Evolutionary conservation across 2,113 vertebrate genomes (phyloP), one percentile per base, ranked within the genome.

Genomic region (Crotalus tigris): DNA sequence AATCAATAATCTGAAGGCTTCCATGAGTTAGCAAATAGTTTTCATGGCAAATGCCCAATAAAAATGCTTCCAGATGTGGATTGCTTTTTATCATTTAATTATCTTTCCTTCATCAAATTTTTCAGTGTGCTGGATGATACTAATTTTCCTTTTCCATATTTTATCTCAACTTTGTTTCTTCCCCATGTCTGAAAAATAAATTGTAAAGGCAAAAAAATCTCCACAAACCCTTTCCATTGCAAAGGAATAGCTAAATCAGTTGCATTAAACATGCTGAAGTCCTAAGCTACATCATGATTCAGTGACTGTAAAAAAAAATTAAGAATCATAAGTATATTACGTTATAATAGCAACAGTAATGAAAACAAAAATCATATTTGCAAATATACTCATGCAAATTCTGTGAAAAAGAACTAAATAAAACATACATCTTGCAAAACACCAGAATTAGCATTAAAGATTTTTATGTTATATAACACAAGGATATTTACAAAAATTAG

Each of bases 1-100:
- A 94, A 61, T 53, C 15, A 93, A 89, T 39, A 85, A 23, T 10
- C 93, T 93, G 58, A 92, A 87, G 93, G 95, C 94, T 94, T 92
- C 23, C 57, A 11, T 90, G 39, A n/a, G 75, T 88, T 94, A 87
- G 87, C 87, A 91, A 91, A 95, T 15, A 33, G 44, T 26, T n/a
- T 93, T 91, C 23, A 51, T 89, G 90, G 23, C 13, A 94, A 88
- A 0, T 0, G 13, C 51, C 1, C 53, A 2, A 64, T 94, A 94
- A 8, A 21, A 81, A 81, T 81, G 33, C 33, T 81, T 81, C 33
- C 33, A 81, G 75, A 81, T 54, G 21, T 49, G 24, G 91, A 46
- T 53, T 75, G 33, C 2, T 29, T 91, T 53, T 86, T 11, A 21
- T 9, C 3, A 17, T 81, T 39, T 33, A 81, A 81, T 44, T 81